Base-by-base conservation (phyloP, 2,797 vertebrate species). In the Buphagus erythrorhynchus region DNA sequence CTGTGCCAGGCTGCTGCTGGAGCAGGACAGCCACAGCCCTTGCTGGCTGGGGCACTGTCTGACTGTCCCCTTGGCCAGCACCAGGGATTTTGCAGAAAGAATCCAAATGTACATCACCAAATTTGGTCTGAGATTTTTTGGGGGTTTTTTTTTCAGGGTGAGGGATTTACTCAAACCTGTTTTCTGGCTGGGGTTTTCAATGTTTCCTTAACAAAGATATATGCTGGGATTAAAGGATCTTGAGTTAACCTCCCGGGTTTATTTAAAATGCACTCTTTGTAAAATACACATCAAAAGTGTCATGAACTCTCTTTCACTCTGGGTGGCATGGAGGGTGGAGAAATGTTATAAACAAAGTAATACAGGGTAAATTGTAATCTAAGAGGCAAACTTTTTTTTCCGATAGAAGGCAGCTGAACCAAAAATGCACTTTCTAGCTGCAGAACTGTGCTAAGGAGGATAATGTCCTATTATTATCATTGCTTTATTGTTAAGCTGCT, bases 261-360 rank as follows among this genome's bases (percentile, higher is more conserved):
- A 92, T 92, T 95, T 94, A 65, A 94, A 96, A 95, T 80, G 80
- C 65, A 12, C n/a, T 95, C 93, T 93, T 86, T 94, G 76, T 94
- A 96, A 97, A 96, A 88, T 88, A 88, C 93, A 95, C 87, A 95
- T 95, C 73, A 96, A 59, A 96, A 95, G 92, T 95, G 89, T 94
- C 85, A 67, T 94, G 94, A 96, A 95, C 94, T 95, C 54, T 96
- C 72, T 92, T 83, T 96, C 94, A 76, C 31, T 94, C 91, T 95
- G 96, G 93, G 95, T 95, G 91, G 95, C 45, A 69, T 31, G 19
- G 71, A 93, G 74, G 80, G 55, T 84, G 74, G 73, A 88, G 82
- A 93, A 78, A 67, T 43, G 46, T 69, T 88, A 88, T 94, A 95
- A 96, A 88, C 94, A 95, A 72, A 86, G 76, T 80, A 92, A 86